Evolutionary conservation across 2,797 vertebrate genomes (phyloP).

Genomic region (Platyrinchus mystaceus): DNA sequence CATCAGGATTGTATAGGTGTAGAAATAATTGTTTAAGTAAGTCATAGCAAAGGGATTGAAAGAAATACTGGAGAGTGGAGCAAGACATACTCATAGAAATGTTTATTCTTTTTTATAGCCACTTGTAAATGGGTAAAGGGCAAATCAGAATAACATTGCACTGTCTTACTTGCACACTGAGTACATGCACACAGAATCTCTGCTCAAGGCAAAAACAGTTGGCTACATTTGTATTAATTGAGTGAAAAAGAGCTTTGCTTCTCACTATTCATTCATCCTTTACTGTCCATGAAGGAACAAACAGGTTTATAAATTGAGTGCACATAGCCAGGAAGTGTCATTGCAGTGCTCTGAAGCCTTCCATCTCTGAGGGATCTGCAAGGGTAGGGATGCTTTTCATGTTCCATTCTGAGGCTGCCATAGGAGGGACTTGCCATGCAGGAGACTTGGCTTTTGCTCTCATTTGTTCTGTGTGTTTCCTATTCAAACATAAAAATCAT

Average conservation of each 20-base stretch:
- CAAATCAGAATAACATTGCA: not conserved
- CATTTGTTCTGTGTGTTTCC: constrained; percentile 12
- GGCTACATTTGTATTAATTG: not conserved
- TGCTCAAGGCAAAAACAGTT: not conserved
- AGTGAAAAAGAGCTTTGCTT: not conserved
- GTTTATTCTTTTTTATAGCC: not conserved
- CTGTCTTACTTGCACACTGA: not conserved
- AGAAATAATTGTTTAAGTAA: constrained; percentile 57
- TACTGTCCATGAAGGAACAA: not conserved
- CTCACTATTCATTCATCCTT: not conserved
- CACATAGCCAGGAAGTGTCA: not conserved
- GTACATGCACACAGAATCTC: not conserved
- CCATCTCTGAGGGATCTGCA: not conserved
- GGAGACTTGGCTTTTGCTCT: constrained; percentile 23
- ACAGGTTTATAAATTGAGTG: not conserved
- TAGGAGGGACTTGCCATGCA: not conserved
- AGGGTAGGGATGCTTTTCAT: not conserved
- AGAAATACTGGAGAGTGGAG: not conserved
- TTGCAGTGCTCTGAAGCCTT: not conserved
- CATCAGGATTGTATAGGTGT: not conserved
- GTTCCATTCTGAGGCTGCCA: not conserved
- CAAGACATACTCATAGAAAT: not conserved
- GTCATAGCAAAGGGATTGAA: not conserved
- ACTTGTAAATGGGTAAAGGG: not conserved
- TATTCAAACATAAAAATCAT: constrained; percentile 19